Base-by-base conservation (phyloP, 1,140 invertebrate genomes). In the Rhyzopertha dominica region DNA sequence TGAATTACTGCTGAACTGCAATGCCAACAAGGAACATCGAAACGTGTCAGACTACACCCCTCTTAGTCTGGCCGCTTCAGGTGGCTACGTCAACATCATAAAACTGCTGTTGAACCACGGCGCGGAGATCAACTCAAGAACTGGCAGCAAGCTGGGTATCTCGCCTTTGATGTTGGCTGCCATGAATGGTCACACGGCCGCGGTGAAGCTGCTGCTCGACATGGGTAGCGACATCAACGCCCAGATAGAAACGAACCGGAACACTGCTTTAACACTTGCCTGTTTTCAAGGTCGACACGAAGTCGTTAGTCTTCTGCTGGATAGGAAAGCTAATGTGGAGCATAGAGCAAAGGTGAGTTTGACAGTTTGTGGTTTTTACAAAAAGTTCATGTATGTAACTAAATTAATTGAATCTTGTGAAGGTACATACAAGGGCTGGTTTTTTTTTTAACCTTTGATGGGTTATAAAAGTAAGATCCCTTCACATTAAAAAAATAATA, bases 1-100 rank as follows among this genome's bases (percentile, higher is more conserved):
- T 2, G 95, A 98, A 59, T 71, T 97, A n/a, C 72, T 98, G 19
- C 72, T 98, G 1, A 82, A 78, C 59, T 73, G 87, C 32, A 84
- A 84, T 46, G 92, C 95, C 14, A 98, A 98, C 72, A 98, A 98
- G 68, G 97, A 99, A 70, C 97, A 99, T 72, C 79, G 97, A 28
- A 99, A 99, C 72, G 94, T 98, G 3, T 97, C 93, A 10, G 97
- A 99, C 71, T 99, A 99, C 65, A 99, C 97, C 1, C 97, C 97
- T 2, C 74, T 99, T 2, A 96, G 92, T 63, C 74, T 99, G 43
- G 97, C 97, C 30, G 95, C 95, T 16, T 97, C 93, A 19, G 95
- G 95, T 19, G 97, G 95, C 19, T 99, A 98, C 72, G 93, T 98
- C 29, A 97, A 98, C 67, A 98, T 99, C 56, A 98, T 99, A 51